phyloP scores from a whole-genome alignment of 2,113 vertebrate genomes.

The Phalacrocorax pelagicus region DNA sequence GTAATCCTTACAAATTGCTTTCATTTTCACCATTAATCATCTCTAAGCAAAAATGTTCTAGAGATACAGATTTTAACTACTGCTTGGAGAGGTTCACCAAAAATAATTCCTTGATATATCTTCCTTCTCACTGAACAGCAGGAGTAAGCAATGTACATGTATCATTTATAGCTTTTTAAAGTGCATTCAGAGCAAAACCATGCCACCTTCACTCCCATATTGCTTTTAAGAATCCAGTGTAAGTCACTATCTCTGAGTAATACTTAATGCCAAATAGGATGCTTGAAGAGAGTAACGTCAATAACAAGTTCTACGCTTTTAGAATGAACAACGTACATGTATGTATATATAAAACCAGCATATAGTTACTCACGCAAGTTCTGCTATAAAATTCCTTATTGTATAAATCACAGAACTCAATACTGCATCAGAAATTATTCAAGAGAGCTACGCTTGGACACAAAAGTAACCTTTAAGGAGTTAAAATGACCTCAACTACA shows the following conservation, averaged over 20 bases:
- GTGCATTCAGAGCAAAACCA: neutral
- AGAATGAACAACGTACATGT: neutral
- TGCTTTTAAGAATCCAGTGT: neutral
- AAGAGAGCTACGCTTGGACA: neutral
- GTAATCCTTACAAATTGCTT: constrained; percentile 40
- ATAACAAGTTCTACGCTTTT: neutral
- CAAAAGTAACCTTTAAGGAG: constrained; percentile 68
- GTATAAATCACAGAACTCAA: neutral
- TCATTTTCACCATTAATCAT: constrained; percentile 28
- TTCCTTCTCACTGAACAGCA: neutral
- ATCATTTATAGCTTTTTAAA: neutral
- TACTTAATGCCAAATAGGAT: neutral
- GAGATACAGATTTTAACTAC: neutral
- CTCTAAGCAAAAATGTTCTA: neutral
- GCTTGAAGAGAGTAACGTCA: neutral
- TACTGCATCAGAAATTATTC: neutral
- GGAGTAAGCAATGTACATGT: neutral
- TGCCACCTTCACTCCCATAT: neutral
- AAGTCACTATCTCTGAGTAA: neutral
- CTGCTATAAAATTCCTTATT: neutral
- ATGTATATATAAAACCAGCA: neutral
- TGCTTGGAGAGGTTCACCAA: neutral
- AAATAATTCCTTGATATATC: neutral
- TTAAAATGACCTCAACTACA: constrained; percentile 72
- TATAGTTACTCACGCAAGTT: neutral